Conservation (phyloP, 2,888 invertebrate species). For the Megamerina dolium region DNA sequence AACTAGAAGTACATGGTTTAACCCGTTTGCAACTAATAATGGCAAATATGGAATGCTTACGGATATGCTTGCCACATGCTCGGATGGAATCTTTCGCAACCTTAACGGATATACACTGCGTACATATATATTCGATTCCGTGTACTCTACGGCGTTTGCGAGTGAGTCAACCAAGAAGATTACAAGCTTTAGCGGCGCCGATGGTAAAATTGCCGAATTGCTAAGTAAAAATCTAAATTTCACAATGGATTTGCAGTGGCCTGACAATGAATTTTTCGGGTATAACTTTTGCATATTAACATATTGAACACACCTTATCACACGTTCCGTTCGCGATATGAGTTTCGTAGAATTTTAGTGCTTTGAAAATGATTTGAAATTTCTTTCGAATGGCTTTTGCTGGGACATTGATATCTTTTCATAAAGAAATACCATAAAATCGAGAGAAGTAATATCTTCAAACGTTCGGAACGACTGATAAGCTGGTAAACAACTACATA, state of each 20-base stretch:
- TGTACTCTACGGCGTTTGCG: slow-evolving; percentile 31
- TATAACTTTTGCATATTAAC: slow-evolving; percentile 20
- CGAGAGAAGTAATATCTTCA: too few relatives aligned
- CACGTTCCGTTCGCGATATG: too few relatives aligned
- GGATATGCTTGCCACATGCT: slow-evolving; percentile 6
- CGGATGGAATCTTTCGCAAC: slow-evolving; percentile 26
- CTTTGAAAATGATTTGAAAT: too few relatives aligned
- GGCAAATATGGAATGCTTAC: slow-evolving; percentile 19
- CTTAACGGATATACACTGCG: slow-evolving; percentile 40
- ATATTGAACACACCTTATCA: background rate
- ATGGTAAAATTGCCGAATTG: slow-evolving; percentile 34
- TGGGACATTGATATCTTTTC: too few relatives aligned
- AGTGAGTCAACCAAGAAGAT: slow-evolving; percentile 21
- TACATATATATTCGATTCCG: slow-evolving; percentile 42
- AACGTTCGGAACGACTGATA: too few relatives aligned
- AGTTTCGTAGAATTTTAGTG: too few relatives aligned
- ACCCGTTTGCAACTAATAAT: slow-evolving; percentile 29
- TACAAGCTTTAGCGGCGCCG: slow-evolving; percentile 32
- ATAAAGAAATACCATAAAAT: too few relatives aligned
- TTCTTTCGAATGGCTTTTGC: too few relatives aligned
- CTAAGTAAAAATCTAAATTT: slow-evolving; percentile 38
- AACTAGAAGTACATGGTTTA: slow-evolving; percentile 25
- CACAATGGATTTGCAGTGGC: slow-evolving; percentile 29
- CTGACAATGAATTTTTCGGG: slow-evolving; percentile 42
- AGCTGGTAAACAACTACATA: too few relatives aligned